A percentile compares a stretch with the other conserved stretches of the same genome.
These are phyloP conservation scores for Caenorhabditis sp. DNA, from an alignment of 2,888 invertebrate species.

Conservation along the genomic window DNA sequence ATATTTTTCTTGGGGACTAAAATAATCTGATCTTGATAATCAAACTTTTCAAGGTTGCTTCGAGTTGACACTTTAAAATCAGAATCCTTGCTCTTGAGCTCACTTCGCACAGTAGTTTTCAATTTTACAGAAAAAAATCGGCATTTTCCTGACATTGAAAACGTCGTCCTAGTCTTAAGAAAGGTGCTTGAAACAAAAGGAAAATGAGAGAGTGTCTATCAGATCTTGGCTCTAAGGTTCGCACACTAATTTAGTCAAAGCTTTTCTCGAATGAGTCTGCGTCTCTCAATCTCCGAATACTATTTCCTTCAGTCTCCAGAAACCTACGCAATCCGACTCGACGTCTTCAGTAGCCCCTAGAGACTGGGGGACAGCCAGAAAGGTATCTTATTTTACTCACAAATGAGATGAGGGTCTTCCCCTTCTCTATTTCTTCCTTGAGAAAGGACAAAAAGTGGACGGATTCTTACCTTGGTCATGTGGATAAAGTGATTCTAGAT, in stretches of 20 bases:
- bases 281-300: conserved; percentile 23
- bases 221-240: conserved; percentile 57
- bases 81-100: too few relatives aligned
- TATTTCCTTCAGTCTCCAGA: conserved; percentile 16
- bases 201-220: conserved; percentile 31
- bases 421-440: conserved; percentile 2
- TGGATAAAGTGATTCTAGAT: conserved; percentile 54
- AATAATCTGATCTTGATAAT: too few relatives aligned
- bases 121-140: too few relatives aligned
- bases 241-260: conserved; percentile 62
- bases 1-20: too few relatives aligned
- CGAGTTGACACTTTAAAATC: too few relatives aligned
- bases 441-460: not conserved
- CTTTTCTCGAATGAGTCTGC: conserved; percentile 26
- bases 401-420: conserved; percentile 53
- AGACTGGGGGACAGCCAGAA: conserved; percentile 51
- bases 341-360: conserved; percentile 64
- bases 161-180: not conserved
- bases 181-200: not conserved
- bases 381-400: conserved; percentile 63
- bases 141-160: too few relatives aligned
- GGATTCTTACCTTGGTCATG: conserved; percentile 58
- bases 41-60: too few relatives aligned
- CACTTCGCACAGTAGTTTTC: too few relatives aligned
- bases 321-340: conserved; percentile 58